Base-by-base conservation (phyloP, 2,888 invertebrate species). In the Heliconius charithonia region DNA sequence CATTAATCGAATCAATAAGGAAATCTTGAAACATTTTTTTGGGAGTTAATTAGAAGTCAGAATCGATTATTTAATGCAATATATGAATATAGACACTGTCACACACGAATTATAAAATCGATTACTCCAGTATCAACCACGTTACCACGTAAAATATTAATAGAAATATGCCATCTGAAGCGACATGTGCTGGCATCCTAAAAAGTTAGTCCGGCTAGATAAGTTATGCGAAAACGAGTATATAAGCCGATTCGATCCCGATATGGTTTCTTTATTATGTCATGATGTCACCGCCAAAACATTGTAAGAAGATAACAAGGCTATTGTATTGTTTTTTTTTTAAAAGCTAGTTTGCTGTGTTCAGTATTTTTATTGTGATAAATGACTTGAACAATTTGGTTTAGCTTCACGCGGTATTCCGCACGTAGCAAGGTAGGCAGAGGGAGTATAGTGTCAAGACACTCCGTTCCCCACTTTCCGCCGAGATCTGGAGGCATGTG, bases 231-330 rank as follows among this genome's bases (percentile, higher is more conserved):
- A 69, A 71, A 51, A 56, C 67, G 62, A 69, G 74, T 70, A 56
- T 41, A 78, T 63, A 69, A 72, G 76, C 59, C 67, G 59, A 27
- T 73, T 76, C 70, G 76, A 67, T 72, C 70, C 65, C 56, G 76
- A 45, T 77, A 80, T 80, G 80, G 79, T 29, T 69, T 79, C 63
- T 69, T 69, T 69, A 73, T 78, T 73, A 37, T 62, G 37, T 62
- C 74, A 77, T 81, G 81, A 81, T 76, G 76, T 81, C 80, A 81
- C 69, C 71, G 76, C 67, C 76, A 62, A 78, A 81, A 76, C 74
- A 78, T 75, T 72, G 12, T 41, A 69, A 73, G 65, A 62, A 41
- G 25, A 37, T 32, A 37, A 29, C n/a, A 41, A 41, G n/a, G 25
- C 25, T 69, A 45, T 45, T 51, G 19, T 51, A 3, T 69, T 69